Evolutionary conservation across 2,888 invertebrate genomes (phyloP).

Genomic region (Volucella bombylans): DNA sequence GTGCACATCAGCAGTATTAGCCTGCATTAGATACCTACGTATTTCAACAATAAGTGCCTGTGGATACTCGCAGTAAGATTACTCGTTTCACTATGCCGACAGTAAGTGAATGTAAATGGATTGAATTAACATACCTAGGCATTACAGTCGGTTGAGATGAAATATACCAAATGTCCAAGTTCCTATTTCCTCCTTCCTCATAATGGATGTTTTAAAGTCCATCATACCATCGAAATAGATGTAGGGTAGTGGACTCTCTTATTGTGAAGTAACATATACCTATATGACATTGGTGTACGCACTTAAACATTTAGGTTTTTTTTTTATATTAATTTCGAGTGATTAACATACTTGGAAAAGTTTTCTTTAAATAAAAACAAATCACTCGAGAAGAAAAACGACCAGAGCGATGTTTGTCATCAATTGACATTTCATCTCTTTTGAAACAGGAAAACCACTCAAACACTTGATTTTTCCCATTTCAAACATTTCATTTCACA

Average conservation of each 20-base stretch:
- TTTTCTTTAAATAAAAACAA: too few relatives aligned
- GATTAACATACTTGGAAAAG: neutral
- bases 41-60: neutral
- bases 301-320: neutral
- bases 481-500: too few relatives aligned
- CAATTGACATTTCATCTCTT: too few relatives aligned
- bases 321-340: neutral
- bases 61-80: neutral
- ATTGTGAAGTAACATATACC: neutral
- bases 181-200: neutral
- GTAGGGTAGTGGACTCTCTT: neutral
- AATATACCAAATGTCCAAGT: neutral
- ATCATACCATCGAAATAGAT: constrained; percentile 8
- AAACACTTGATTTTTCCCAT: too few relatives aligned
- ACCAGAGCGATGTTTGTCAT: too few relatives aligned
- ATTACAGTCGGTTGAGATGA: constrained; percentile 13
- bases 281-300: constrained; percentile 21
- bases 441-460: too few relatives aligned
- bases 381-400: too few relatives aligned
- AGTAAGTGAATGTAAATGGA: constrained; percentile 21
- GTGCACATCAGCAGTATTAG: neutral
- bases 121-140: constrained; percentile 23
- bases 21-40: too few relatives aligned
- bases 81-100: neutral
- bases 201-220: neutral